Evolutionary conservation across 2,888 invertebrate species (phyloP), one percentile per base, ranked within the genome.

Genomic region (Eurytoma californica): DNA sequence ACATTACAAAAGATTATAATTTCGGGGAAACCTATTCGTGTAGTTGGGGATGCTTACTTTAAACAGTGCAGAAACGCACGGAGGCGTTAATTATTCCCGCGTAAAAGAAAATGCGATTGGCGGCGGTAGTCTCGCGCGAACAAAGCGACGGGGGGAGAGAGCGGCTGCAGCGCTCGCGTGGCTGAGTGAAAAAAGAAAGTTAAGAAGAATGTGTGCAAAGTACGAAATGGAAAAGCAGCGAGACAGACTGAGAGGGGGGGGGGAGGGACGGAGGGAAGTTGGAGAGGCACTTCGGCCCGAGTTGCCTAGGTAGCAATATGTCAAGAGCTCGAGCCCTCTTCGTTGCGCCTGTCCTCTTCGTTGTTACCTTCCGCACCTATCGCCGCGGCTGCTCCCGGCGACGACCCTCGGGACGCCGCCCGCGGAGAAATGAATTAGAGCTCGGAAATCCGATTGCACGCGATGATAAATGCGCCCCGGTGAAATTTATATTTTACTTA

Each of bases 301-400:
- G 87, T 87, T 88, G 88, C 89, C 87, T 88, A 86, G 88, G 86
- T 87, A 88, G 88, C 88, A 86, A 88, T 88, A 88, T 89, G 88
- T 88, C 88, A 88, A 88, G 88, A 86, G 87, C 83, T 78, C 68
- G 57, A 65, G 63, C 67, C 82, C 82, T 73, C 80, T 82, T 79
- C 79, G 66, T 77, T 83, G 81, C 80, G 81, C 84, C 80, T 72
- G 53, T 65, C 49, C 55, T 30, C 66, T 30, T 16, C n/a, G 47
- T 49, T 28, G 16, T 47, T 69, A 16, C 53, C 9, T 55, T 24
- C 73, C 55, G n/a, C 30, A 5, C 24, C 24, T 13, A 61, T 14
- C 24, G 13, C n/a, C 24, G 24, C 16, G 1, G n/a, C 3, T 70
- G n/a, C 16, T 2, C n/a, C 18, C 39, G 39, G 9, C 39, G 39